Conservation (phyloP, 2,797 vertebrate species). For the Aeoliscus strigatus region DNA sequence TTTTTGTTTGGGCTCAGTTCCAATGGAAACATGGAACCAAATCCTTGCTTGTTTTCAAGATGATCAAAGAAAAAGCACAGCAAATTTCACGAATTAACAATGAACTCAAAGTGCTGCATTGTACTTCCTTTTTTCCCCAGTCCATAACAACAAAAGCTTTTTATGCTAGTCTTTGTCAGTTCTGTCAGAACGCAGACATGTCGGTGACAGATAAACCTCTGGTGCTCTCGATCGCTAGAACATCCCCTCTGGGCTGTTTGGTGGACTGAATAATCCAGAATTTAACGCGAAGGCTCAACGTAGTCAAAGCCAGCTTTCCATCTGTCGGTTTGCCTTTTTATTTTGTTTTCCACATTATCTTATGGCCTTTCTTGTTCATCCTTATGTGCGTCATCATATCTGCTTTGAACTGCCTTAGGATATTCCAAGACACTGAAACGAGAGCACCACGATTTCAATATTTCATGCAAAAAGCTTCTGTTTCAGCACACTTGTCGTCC, state of each 20-base stretch:
- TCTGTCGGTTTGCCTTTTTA: slow-evolving; percentile 26
- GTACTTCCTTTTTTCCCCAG: too few species aligned
- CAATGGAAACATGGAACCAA: too few species aligned
- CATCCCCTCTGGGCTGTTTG: neutral
- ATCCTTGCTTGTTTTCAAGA: too few species aligned
- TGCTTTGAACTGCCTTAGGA: slow-evolving; percentile 25
- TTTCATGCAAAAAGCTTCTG: neutral
- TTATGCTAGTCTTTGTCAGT: too few species aligned
- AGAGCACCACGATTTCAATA: neutral
- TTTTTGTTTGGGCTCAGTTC: neutral
- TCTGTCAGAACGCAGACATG: too few species aligned
- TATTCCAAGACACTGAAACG: neutral
- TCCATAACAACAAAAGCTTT: too few species aligned
- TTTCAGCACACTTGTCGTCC: neutral
- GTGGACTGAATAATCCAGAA: neutral
- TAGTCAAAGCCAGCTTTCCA: slow-evolving; percentile 3
- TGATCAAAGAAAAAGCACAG: neutral
- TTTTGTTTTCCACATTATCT: slow-evolving; percentile 41
- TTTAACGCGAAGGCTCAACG: neutral
- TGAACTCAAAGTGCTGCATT: too few species aligned
- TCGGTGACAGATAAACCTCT: too few species aligned
- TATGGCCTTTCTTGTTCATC: slow-evolving; percentile 31
- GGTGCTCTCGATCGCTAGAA: too few species aligned
- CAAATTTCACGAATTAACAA: neutral
- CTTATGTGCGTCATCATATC: slow-evolving; percentile 34